phyloP scores from a whole-genome alignment of 2,797 vertebrate species.

The Avahi laniger region DNA sequence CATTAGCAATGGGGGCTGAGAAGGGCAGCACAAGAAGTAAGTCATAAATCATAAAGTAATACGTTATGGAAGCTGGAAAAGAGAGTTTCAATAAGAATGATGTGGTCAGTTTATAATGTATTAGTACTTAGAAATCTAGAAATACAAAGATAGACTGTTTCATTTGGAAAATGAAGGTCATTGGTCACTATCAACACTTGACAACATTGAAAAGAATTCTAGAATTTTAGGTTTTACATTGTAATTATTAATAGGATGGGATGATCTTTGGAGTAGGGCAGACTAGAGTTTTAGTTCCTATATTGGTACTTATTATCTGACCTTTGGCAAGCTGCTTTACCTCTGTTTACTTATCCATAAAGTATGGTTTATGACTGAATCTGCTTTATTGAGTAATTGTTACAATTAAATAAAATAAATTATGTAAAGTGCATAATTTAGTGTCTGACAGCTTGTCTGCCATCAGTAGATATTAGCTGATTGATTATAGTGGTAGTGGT shows the following conservation, averaged over 20 bases:
- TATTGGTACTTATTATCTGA: not conserved
- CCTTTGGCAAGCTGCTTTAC: not conserved
- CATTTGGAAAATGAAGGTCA: not conserved
- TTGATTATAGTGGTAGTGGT: not conserved
- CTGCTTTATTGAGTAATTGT: conserved; percentile 3
- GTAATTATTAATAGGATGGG: not conserved
- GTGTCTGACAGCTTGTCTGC: not conserved
- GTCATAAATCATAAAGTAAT: not conserved
- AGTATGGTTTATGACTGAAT: not conserved
- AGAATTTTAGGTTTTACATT: not conserved
- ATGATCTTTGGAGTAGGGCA: not conserved
- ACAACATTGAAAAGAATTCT: not conserved
- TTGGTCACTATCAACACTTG: not conserved
- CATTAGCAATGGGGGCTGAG: not conserved
- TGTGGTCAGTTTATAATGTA: not conserved
- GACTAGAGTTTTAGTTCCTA: not conserved
- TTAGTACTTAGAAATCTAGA: not conserved
- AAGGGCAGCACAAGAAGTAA: not conserved
- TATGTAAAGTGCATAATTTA: not conserved
- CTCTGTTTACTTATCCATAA: not conserved
- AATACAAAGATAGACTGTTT: not conserved
- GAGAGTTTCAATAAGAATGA: not conserved
- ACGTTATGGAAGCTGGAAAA: not conserved
- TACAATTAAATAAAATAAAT: not conserved
- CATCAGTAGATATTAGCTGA: not conserved